These are phyloP conservation scores for Cheilosia impressa DNA, from an alignment of 2,888 invertebrate species.

Conservation along the genomic window DNA sequence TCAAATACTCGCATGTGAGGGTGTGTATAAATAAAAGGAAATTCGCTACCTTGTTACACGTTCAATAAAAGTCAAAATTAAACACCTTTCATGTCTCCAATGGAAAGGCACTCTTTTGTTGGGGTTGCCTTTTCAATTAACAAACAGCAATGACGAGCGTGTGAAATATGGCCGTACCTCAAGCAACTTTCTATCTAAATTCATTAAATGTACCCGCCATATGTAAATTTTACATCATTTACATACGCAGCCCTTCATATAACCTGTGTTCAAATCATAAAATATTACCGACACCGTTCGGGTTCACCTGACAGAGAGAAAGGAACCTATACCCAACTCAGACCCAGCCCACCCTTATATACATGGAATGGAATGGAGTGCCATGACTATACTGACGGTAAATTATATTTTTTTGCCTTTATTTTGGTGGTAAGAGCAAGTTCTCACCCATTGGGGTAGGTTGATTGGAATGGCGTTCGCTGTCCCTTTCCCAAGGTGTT, in stretches of 20 bases:
- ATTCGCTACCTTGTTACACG: conserved; percentile 26
- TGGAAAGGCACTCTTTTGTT: background rate
- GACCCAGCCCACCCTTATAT: background rate
- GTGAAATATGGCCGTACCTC: conserved; percentile 32
- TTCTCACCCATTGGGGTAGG: conserved; percentile 49
- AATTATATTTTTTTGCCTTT: conserved; percentile 37
- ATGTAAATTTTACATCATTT: conserved; percentile 63
- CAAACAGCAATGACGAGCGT: conserved; percentile 29
- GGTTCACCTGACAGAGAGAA: conserved; percentile 29
- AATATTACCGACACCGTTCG: conserved; percentile 29
- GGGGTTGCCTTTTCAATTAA: conserved; percentile 33
- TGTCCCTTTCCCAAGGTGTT: conserved; percentile 3
- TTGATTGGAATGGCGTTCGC: background rate
- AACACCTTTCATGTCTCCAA: conserved; percentile 12
- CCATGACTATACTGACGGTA: no score
- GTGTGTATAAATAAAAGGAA: conserved; percentile 43
- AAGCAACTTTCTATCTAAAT: conserved; percentile 51
- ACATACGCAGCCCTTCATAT: conserved; percentile 31
- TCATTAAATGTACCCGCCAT: conserved; percentile 57
- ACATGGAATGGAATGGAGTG: conserved; percentile 8
- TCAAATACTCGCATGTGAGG: conserved; percentile 5
- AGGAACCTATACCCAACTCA: background rate
- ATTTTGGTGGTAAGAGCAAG: conserved; percentile 4
- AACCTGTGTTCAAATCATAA: conserved; percentile 45
- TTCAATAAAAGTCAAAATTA: conserved; percentile 51